These are phyloP conservation scores for Dendrophyllia cribrosa DNA, from an alignment of 64 coral and sea anemone species.

Conservation along the genomic window DNA sequence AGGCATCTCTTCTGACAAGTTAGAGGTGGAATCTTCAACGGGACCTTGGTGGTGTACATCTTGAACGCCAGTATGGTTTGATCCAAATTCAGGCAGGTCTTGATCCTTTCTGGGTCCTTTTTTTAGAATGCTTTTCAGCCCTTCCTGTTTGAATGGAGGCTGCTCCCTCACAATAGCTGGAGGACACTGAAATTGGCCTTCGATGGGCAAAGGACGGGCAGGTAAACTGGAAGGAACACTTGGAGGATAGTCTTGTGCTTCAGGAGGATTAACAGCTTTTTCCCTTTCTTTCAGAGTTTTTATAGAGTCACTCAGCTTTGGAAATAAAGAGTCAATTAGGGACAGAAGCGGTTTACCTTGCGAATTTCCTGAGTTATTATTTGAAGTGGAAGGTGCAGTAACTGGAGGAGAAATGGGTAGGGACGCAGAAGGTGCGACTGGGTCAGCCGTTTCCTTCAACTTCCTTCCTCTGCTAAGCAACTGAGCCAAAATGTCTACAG, in stretches of 20 bases:
- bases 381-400: conserved; percentile 4
- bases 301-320: conserved; percentile 89
- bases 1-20: neutral
- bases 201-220: neutral
- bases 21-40: neutral
- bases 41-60: neutral
- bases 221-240: neutral
- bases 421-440: conserved; percentile 6
- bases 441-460: conserved; percentile 65
- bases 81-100: neutral
- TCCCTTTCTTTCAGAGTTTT: conserved; percentile 85
- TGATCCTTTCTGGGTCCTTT: neutral
- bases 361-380: conserved; percentile 27
- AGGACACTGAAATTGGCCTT: neutral
- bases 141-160: neutral
- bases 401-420: conserved; percentile 37
- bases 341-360: conserved; percentile 79
- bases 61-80: neutral
- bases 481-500: conserved; percentile 86
- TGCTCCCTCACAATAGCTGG: neutral
- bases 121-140: neutral
- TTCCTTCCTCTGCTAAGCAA: conserved; percentile 85
- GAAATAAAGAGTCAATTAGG: conserved; percentile 92
- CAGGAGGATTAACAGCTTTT: conserved; percentile 24
- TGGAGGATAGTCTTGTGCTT: conserved; percentile 1